A percentile compares a stretch with the other conserved stretches of the same genome.
Evolutionary conservation across 2,113 vertebrate species (phyloP).

Genomic region (Brachyistius frenatus): DNA sequence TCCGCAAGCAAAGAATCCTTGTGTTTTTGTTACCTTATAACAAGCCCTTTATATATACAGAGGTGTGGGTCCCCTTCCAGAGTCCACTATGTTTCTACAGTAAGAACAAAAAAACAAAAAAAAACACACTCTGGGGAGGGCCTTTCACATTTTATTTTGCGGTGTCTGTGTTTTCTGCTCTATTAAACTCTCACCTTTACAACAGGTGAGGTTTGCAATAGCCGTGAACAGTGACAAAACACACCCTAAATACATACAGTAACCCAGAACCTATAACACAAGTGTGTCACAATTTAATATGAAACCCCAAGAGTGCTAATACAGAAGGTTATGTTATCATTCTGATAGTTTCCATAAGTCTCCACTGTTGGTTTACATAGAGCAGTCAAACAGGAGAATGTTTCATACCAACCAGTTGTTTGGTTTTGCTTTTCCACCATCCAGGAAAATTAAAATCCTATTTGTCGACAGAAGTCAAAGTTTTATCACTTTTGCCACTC

Average conservation of each 20-base stretch:
- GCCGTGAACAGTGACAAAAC: not conserved
- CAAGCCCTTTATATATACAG: too few relatives aligned
- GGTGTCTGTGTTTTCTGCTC: too few relatives aligned
- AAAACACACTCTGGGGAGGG: too few relatives aligned
- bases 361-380: slow-evolving; percentile 4
- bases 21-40: too few relatives aligned
- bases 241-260: not conserved
- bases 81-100: too few relatives aligned
- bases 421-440: not conserved
- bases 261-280: not conserved
- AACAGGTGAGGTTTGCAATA: too few relatives aligned
- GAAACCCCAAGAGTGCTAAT: not conserved
- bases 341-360: not conserved
- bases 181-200: too few relatives aligned
- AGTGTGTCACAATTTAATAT: not conserved
- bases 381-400: not conserved
- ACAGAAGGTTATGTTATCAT: not conserved
- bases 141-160: too few relatives aligned
- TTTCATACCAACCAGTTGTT: not conserved
- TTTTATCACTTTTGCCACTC: not conserved
- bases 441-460: not conserved
- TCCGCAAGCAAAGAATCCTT: too few relatives aligned
- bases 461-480: not conserved
- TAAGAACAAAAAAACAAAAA: too few relatives aligned
- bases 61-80: too few relatives aligned